Evolutionary conservation across 2,888 invertebrate genomes (phyloP).

Genomic region (Graphium colonna): DNA sequence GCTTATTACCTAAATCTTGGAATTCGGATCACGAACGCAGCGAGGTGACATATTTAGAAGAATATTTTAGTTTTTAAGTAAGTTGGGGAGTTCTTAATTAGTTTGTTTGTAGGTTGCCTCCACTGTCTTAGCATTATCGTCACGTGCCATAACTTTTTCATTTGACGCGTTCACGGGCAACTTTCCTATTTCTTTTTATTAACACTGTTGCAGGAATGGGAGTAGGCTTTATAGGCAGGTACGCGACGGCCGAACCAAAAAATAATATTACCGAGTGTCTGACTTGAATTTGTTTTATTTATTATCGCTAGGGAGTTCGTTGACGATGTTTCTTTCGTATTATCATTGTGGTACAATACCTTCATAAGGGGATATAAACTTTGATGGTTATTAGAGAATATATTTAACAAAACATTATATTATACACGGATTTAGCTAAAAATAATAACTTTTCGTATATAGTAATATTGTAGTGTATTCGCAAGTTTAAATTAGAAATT

Average conservation of each 20-base stretch:
- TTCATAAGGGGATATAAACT: too few species aligned
- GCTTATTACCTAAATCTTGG: constrained; percentile 31
- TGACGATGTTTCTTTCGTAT: constrained; percentile 4
- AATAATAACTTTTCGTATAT: too few species aligned
- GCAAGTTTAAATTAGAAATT: too few species aligned
- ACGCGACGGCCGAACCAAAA: constrained; percentile 50
- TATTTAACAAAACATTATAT: too few species aligned
- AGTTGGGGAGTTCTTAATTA: constrained; percentile 75
- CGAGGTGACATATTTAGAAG: constrained; percentile 74
- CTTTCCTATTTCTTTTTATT: constrained; percentile 79
- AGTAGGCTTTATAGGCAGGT: constrained; percentile 71
- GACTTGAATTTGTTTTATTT: constrained; percentile 18
- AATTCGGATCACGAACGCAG: constrained; percentile 61
- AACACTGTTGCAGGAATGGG: constrained; percentile 76
- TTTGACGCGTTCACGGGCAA: constrained; percentile 73
- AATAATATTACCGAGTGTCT: constrained; percentile 32
- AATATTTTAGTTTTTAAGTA: constrained; percentile 76
- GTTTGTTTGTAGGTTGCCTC: constrained; percentile 70
- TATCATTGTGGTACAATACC: background rate
- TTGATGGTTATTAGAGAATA: too few species aligned
- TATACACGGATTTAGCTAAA: too few species aligned
- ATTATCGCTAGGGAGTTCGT: constrained; percentile 11
- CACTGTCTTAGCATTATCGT: constrained; percentile 69
- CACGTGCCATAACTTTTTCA: constrained; percentile 79
- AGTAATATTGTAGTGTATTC: too few species aligned